These are phyloP conservation scores for Pandemis corylana DNA, from an alignment of 2,888 invertebrate species.

Conservation along the genomic window DNA sequence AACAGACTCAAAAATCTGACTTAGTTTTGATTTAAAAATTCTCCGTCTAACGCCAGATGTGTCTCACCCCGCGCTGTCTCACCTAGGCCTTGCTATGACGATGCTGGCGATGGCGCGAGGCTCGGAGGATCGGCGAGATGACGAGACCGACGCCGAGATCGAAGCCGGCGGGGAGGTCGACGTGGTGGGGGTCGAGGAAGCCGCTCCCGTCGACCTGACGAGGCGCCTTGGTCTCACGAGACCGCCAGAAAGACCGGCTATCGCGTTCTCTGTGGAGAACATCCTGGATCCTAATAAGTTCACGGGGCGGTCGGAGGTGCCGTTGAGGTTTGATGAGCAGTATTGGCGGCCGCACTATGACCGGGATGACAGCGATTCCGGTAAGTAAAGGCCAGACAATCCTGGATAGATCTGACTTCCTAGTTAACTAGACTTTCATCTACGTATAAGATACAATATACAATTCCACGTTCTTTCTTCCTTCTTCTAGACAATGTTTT, in stretches of 20 bases:
- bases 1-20: not conserved
- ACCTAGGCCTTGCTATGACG: constrained; percentile 80
- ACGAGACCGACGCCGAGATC: constrained; percentile 69
- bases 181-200: constrained; percentile 80
- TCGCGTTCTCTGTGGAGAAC: constrained; percentile 96
- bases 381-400: constrained; percentile 55
- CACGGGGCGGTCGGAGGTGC: constrained; percentile 87
- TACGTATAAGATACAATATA: no score
- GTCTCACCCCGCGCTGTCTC: constrained; percentile 34
- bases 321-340: constrained; percentile 84
- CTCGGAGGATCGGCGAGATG: constrained; percentile 73
- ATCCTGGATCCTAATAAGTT: constrained; percentile 96
- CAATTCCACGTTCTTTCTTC: no score
- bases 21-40: not conserved
- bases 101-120: constrained; percentile 83
- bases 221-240: constrained; percentile 85
- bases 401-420: no score
- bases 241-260: constrained; percentile 80
- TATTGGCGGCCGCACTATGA: constrained; percentile 84
- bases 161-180: constrained; percentile 75
- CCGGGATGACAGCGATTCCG: constrained; percentile 85
- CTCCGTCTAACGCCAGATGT: constrained; percentile 25
- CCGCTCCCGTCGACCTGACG: constrained; percentile 78
- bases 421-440: no score
- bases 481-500: no score